phyloP scores from a whole-genome alignment of 2,797 vertebrate species.

The Myiotriccus ornatus region DNA sequence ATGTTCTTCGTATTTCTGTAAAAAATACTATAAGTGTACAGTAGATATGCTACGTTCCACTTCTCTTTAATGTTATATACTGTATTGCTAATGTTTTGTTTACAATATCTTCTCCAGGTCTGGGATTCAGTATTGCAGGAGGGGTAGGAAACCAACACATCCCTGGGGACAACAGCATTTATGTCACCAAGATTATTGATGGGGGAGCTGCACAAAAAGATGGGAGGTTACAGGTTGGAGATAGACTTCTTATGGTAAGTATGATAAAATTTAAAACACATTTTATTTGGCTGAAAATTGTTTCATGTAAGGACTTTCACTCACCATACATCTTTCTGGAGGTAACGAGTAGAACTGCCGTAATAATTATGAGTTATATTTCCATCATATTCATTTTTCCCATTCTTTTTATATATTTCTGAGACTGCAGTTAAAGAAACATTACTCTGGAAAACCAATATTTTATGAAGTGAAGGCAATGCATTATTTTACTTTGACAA shows the following conservation, averaged over 20 bases:
- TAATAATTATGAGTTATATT: neutral
- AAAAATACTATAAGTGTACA: neutral
- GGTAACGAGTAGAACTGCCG: neutral
- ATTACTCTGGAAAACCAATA: neutral
- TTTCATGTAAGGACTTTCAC: neutral
- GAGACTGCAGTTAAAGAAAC: neutral
- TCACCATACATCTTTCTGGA: neutral
- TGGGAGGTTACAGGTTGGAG: constrained; percentile 89
- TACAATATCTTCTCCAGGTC: constrained; percentile 75
- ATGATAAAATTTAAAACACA: neutral
- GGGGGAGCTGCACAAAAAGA: constrained; percentile 96
- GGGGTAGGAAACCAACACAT: constrained; percentile 97
- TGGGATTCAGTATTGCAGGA: constrained; percentile 96
- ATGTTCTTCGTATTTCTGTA: neutral
- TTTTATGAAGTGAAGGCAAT: neutral
- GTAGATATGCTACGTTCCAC: neutral
- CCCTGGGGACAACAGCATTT: constrained; percentile 97
- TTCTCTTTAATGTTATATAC: neutral
- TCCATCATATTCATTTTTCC: neutral
- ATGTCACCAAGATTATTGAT: constrained; percentile 96
- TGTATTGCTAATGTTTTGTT: neutral
- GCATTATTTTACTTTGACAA: neutral
- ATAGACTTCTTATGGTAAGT: constrained; percentile 91
- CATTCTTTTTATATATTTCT: neutral
- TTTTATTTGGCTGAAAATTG: neutral